Conservation (phyloP, 37 sponge, comb jelly and placozoan species). For the Petrosia ficiformis region DNA sequence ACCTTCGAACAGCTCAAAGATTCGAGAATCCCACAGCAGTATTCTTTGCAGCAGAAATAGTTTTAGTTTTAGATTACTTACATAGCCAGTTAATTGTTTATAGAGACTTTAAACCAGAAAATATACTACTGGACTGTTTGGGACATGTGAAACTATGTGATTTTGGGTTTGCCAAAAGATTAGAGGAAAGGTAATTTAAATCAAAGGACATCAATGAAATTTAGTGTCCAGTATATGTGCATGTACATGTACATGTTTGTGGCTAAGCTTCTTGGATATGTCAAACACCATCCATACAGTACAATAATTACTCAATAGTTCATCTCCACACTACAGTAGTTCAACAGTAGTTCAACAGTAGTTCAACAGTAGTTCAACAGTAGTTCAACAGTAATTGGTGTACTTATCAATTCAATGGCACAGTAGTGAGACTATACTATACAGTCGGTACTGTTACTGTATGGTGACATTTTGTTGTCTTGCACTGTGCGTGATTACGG, state of each 20-base stretch:
- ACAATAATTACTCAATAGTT: too few species aligned
- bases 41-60: slow-evolving; percentile 93
- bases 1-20: slow-evolving; percentile 76
- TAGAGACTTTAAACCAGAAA: slow-evolving; percentile 93
- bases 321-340: too few species aligned
- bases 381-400: too few species aligned
- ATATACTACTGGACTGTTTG: slow-evolving; percentile 72
- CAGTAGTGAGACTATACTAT: too few species aligned
- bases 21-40: slow-evolving; percentile 66
- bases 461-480: too few species aligned
- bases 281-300: too few species aligned
- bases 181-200: slow-evolving; percentile 63
- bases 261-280: too few species aligned
- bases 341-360: too few species aligned
- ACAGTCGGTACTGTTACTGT: too few species aligned
- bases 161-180: slow-evolving; percentile 92
- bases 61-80: slow-evolving; percentile 87
- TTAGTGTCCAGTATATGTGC: background rate
- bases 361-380: too few species aligned
- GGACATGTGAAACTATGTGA: slow-evolving; percentile 91
- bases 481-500: too few species aligned
- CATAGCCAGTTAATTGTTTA: slow-evolving; percentile 86
- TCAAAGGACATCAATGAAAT: background rate
- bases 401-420: too few species aligned
- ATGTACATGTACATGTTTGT: background rate